These are phyloP conservation scores for Uropetala carovei DNA, from an alignment of 2,888 invertebrate species.

Conservation along the genomic window DNA sequence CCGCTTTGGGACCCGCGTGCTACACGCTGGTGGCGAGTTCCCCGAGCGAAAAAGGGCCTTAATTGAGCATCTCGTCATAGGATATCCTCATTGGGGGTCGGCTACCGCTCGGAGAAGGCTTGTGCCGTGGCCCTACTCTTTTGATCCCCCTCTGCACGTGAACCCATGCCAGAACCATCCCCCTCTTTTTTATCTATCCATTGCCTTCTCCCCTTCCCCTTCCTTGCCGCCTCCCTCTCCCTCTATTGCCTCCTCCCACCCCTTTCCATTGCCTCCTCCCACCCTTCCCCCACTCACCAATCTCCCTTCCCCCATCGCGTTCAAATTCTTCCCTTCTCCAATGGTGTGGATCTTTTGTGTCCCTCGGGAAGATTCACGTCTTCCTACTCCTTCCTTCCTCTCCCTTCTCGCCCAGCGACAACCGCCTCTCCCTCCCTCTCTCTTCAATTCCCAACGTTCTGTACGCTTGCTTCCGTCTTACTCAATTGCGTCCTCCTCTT, in stretches of 20 bases:
- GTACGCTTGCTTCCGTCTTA: too few relatives aligned
- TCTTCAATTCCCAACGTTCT: neutral
- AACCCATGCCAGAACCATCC: conserved; percentile 21
- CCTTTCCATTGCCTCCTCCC: too few relatives aligned
- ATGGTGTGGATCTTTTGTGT: too few relatives aligned
- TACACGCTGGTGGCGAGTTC: conserved; percentile 54
- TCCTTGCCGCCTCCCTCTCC: neutral
- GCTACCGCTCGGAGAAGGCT: conserved; percentile 21
- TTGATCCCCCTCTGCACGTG: neutral
- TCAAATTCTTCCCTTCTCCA: too few relatives aligned
- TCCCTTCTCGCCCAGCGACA: neutral
- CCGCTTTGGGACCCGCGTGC: neutral
- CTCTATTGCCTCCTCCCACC: neutral
- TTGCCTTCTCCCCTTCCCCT: neutral
- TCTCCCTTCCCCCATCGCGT: neutral
- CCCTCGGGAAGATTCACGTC: too few relatives aligned
- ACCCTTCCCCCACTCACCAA: neutral
- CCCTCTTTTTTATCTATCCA: neutral
- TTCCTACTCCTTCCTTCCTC: neutral
- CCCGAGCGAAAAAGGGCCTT: conserved; percentile 49
- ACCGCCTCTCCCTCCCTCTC: neutral
- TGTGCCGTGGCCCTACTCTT: neutral
- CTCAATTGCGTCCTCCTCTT: too few relatives aligned
- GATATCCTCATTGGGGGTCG: conserved; percentile 64
- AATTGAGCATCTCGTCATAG: conserved; percentile 63